Evolutionary conservation across 2,797 vertebrate genomes (phyloP), one percentile per base, ranked within the genome.

Genomic region (Enteromius viviparus): DNA sequence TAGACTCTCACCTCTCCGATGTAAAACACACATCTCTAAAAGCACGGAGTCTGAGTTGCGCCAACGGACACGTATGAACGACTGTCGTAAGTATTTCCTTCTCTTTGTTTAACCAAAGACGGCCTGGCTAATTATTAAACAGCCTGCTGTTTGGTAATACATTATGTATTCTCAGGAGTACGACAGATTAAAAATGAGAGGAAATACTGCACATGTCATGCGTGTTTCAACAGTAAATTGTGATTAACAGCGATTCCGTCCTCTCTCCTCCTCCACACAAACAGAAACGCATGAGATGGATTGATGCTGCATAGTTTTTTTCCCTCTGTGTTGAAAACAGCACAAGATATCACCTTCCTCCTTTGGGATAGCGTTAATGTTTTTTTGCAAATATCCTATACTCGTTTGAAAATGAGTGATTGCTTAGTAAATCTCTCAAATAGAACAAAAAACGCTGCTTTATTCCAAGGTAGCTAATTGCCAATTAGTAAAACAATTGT

Each of bases 391-490:
- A 90, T 84, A 86, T 85, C 64, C 84, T 51, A 72, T 80, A 81
- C 82, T 71, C 29, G 23, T 85, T 86, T 64, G 76, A 87, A 83
- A 85, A 88, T 87, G 86, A 88, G 70, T 84, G 87, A 84, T 84
- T 87, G 82, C 87, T 71, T 77, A 81, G 84, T 75, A 88, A 84
- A 77, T 89, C 86, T 88, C 88, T 83, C 85, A 90, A 88, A 89
- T 82, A 88, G 87, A 80, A 69, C 11, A 87, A 85, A 64, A 89
- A 86, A 89, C 66, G 84, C 84, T 62, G 84, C 86, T 88, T 89
- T 88, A 88, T 86, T 92, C 83, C 86, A 85, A 86, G 83, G 74
- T 82, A 88, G 86, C 87, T 93, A 93, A 94, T 94, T 92, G 90
- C 80, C 89, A 90, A 91, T 92, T 92, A 91, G 90, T 92, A 90